phyloP scores from a whole-genome alignment of 2,113 vertebrate genomes.

The Neolamprologus hecqui region DNA sequence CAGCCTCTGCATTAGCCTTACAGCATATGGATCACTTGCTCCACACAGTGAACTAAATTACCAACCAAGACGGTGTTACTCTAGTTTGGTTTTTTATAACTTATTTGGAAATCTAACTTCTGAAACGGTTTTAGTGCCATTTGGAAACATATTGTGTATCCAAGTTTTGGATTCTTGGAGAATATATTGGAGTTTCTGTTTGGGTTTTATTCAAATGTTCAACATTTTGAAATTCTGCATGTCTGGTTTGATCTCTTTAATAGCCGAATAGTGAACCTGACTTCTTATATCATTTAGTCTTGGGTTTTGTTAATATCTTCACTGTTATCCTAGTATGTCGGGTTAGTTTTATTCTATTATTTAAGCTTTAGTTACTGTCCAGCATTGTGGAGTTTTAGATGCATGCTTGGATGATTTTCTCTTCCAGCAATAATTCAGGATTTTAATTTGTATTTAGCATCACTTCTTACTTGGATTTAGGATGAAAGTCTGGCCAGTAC shows the following conservation, averaged over 20 bases:
- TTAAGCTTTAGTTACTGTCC: not conserved
- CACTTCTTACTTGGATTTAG: not conserved
- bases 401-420: not conserved
- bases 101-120: not conserved
- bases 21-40: not conserved
- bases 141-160: not conserved
- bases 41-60: not conserved
- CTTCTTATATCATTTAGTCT: not conserved
- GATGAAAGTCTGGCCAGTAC: not conserved
- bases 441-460: not conserved
- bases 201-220: not conserved
- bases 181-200: not conserved
- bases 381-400: not conserved
- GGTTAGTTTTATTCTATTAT: not conserved
- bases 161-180: not conserved
- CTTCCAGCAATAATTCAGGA: not conserved
- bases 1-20: not conserved
- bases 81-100: not conserved
- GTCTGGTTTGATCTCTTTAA: not conserved
- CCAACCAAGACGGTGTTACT: not conserved
- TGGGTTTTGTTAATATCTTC: not conserved
- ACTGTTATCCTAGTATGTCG: not conserved
- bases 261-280: not conserved
- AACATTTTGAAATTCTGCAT: not conserved
- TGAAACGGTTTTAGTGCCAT: not conserved